Conservation (phyloP, 30 jellyfish, hydroid and myxozoan species). For the Hydractinia symbiolongicarpus region DNA sequence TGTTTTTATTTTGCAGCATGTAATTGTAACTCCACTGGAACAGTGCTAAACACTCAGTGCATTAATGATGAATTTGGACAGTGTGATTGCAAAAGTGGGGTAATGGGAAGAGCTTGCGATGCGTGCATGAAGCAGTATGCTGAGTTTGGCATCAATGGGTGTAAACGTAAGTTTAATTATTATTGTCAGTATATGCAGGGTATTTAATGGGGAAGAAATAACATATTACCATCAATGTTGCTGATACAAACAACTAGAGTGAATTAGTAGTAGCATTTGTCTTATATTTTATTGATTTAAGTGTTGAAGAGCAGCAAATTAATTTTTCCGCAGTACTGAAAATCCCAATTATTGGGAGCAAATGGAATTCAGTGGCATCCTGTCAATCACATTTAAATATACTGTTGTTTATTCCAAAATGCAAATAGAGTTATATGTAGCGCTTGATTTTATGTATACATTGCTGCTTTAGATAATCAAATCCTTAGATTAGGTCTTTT, state of each 20-base stretch:
- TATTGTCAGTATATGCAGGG: not conserved
- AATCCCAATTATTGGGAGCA: too few relatives aligned
- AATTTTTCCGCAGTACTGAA: too few relatives aligned
- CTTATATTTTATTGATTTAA: not conserved
- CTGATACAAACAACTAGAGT: too few relatives aligned
- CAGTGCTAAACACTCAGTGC: slow-evolving; percentile 53
- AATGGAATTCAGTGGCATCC: too few relatives aligned
- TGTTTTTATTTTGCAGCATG: slow-evolving; percentile 45
- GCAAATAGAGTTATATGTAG: too few relatives aligned
- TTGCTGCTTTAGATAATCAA: too few relatives aligned
- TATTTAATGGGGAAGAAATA: not conserved
- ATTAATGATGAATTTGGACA: slow-evolving; percentile 69
- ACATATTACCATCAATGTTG: not conserved
- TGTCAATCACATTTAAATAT: too few relatives aligned
- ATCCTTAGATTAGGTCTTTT: too few relatives aligned
- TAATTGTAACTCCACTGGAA: slow-evolving; percentile 55
- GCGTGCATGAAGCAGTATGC: slow-evolving; percentile 63
- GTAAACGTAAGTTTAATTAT: slow-evolving; percentile 55
- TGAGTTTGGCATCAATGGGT: slow-evolving; percentile 59
- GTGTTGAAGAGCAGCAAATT: too few relatives aligned
- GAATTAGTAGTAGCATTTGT: not conserved
- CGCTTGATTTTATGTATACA: too few relatives aligned
- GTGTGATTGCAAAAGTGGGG: slow-evolving; percentile 78
- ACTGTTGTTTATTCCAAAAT: too few relatives aligned
- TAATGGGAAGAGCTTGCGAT: slow-evolving; percentile 75